These are phyloP conservation scores for Poeciliopsis turneri DNA, from an alignment of 2,797 vertebrate genomes.

Conservation along the genomic window DNA sequence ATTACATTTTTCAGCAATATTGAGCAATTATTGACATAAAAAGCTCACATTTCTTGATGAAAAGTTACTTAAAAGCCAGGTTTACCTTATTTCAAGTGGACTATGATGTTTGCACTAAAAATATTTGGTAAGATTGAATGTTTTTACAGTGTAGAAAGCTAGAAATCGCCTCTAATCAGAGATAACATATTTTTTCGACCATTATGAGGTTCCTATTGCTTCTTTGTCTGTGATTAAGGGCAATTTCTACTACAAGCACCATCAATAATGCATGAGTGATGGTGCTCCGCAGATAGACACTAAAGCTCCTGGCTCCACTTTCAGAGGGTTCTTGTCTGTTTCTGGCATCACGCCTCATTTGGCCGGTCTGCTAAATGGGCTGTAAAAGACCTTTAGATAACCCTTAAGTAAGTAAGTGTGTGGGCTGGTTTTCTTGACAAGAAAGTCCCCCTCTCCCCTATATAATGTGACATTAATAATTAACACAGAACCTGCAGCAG, in stretches of 20 bases:
- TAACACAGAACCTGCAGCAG: constrained; percentile 49
- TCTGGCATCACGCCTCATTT: constrained; percentile 69
- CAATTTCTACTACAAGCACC: constrained; percentile 62
- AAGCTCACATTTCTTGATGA: no score
- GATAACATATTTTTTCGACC: constrained; percentile 32
- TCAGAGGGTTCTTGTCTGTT: constrained; percentile 44
- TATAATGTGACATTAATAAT: constrained; percentile 68
- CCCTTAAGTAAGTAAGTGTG: constrained; percentile 60
- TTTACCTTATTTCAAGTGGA: no score
- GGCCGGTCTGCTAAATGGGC: constrained; percentile 71
- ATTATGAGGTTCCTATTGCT: constrained; percentile 31
- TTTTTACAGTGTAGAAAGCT: constrained; percentile 27
- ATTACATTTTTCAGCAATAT: no score
- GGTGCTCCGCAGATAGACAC: constrained; percentile 40
- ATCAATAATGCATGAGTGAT: constrained; percentile 70
- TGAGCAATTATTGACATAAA: no score
- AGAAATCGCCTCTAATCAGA: constrained; percentile 66
- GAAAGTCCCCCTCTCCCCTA: constrained; percentile 35
- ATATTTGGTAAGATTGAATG: no score
- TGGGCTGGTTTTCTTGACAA: constrained; percentile 29
- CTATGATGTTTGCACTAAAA: no score
- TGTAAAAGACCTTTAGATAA: constrained; percentile 81
- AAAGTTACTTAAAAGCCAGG: no score
- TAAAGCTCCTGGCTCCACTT: constrained; percentile 47
- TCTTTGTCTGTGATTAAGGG: constrained; percentile 65